These are phyloP conservation scores for Mythimna pallens DNA, from an alignment of 2,888 invertebrate species.

Conservation along the genomic window DNA sequence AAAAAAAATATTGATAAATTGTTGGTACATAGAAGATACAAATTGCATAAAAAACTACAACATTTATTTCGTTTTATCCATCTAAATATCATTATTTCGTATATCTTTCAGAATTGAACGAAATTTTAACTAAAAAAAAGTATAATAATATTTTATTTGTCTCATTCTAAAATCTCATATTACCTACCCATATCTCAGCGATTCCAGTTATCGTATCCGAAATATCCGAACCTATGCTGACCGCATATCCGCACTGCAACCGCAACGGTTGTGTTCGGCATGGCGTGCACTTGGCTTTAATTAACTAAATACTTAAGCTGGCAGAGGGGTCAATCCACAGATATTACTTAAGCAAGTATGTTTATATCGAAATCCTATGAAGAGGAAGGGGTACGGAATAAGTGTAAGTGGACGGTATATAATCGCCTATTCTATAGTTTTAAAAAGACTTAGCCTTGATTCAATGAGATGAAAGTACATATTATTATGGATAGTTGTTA, in stretches of 20 bases:
- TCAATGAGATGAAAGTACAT: no score
- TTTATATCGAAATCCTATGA: neutral
- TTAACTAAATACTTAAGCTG: conserved; percentile 63
- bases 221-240: conserved; percentile 47
- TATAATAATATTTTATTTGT: neutral
- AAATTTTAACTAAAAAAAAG: neutral
- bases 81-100: neutral
- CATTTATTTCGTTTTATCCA: neutral
- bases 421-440: no score
- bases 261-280: conserved; percentile 40
- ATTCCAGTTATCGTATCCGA: conserved; percentile 49
- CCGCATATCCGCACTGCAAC: conserved; percentile 51
- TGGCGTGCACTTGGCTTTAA: conserved; percentile 52
- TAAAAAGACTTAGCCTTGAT: neutral
- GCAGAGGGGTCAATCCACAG: conserved; percentile 21
- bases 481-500: no score
- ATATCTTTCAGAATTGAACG: no score
- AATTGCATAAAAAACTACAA: no score
- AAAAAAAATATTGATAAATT: no score
- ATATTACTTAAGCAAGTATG: conserved; percentile 16
- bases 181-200: conserved; percentile 21
- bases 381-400: neutral
- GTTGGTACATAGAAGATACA: no score
- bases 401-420: neutral
- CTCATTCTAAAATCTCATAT: conserved; percentile 1